Conservation (phyloP, 2,888 invertebrate genomes). For the Bombylius discolor region DNA sequence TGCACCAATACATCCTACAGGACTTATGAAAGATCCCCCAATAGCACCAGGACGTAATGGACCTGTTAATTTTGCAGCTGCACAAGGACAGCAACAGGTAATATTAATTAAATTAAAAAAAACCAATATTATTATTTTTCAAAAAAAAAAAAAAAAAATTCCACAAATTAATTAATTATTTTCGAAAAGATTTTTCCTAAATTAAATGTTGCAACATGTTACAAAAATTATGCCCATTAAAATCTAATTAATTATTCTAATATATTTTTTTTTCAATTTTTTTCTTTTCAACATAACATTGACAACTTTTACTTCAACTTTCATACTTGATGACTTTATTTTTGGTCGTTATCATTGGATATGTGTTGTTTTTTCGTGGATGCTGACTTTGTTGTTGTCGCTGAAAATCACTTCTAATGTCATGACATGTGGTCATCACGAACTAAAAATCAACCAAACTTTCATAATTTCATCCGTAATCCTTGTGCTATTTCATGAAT, state of each 20-base stretch:
- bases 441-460: too few species aligned
- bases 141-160: neutral
- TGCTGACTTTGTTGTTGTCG: too few species aligned
- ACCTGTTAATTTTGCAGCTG: slow-evolving; percentile 32
- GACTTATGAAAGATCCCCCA: slow-evolving; percentile 48
- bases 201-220: neutral
- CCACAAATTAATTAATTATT: neutral
- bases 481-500: too few species aligned
- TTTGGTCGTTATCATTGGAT: too few species aligned
- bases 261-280: too few species aligned
- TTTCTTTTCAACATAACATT: too few species aligned
- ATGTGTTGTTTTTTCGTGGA: too few species aligned
- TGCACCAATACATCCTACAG: slow-evolving; percentile 36
- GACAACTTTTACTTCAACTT: too few species aligned
- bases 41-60: slow-evolving; percentile 39
- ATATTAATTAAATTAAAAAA: slow-evolving; percentile 10
- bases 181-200: neutral
- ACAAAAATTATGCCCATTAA: neutral
- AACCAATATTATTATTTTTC: neutral
- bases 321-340: too few species aligned
- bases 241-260: neutral
- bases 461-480: too few species aligned
- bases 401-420: too few species aligned
- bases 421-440: too few species aligned
- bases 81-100: slow-evolving; percentile 33